Conservation (phyloP, 2,888 invertebrate species). For the Drosophila mettleri region DNA sequence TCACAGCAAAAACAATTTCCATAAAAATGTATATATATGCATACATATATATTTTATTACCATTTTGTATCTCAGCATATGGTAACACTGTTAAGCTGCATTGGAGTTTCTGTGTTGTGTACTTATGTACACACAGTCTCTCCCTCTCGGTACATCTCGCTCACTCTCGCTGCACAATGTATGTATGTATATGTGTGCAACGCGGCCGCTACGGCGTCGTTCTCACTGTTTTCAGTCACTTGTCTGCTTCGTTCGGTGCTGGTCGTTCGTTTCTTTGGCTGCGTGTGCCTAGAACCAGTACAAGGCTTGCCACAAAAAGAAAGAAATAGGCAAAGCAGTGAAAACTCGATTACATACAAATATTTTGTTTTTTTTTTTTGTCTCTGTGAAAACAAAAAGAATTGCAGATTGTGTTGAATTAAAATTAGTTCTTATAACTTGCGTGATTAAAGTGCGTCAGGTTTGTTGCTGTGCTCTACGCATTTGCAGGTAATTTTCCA, state of each 20-base stretch:
- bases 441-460: constrained; percentile 9
- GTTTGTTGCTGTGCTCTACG: constrained; percentile 28
- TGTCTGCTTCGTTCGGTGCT: constrained; percentile 46
- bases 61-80: constrained; percentile 36
- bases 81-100: constrained; percentile 48
- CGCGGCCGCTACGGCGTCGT: constrained; percentile 47
- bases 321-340: constrained; percentile 23
- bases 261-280: constrained; percentile 37
- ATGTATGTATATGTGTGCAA: constrained; percentile 39
- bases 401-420: constrained; percentile 1
- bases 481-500: constrained; percentile 36
- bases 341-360: constrained; percentile 23
- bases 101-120: constrained; percentile 47
- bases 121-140: constrained; percentile 18
- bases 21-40: constrained; percentile 8
- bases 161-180: constrained; percentile 32
- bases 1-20: constrained; percentile 7
- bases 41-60: constrained; percentile 18
- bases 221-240: constrained; percentile 57
- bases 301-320: constrained; percentile 28
- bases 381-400: constrained; percentile 8
- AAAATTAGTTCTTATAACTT: constrained; percentile 12
- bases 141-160: constrained; percentile 18
- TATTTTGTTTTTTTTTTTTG: constrained; percentile 33
- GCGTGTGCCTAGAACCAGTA: constrained; percentile 26